Evolutionary conservation across 2,113 vertebrate species (phyloP).

Genomic region (Carollia perspicillata): DNA sequence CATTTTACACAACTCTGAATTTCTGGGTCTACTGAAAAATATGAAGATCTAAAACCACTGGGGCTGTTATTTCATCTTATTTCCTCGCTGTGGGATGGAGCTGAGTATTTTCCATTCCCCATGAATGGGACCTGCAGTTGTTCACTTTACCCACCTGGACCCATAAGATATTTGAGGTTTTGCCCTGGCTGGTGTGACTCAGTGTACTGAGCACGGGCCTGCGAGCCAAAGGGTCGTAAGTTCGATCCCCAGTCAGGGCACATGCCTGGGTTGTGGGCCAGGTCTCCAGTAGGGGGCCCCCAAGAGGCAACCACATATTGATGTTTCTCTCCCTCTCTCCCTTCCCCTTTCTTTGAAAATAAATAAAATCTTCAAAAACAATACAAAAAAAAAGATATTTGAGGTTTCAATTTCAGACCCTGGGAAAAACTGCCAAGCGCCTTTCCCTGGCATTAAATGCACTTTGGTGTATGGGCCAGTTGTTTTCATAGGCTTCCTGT

Average conservation of each 20-base stretch:
- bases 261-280: too few species aligned
- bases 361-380: too few species aligned
- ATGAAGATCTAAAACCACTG: neutral
- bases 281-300: too few species aligned
- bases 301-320: too few species aligned
- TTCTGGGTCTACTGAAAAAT: neutral
- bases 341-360: too few species aligned
- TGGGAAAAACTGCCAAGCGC: neutral
- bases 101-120: neutral
- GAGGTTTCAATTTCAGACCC: neutral
- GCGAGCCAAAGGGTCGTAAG: too few species aligned
- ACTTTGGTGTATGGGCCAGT: neutral
- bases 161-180: neutral
- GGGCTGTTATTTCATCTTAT: neutral
- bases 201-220: too few species aligned
- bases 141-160: neutral
- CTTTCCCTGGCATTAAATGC: neutral
- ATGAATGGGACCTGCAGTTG: neutral
- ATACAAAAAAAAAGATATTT: neutral
- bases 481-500: neutral
- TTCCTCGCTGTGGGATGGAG: neutral
- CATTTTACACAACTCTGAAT: neutral
- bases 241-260: too few species aligned
- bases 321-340: too few species aligned
- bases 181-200: too few species aligned